Conservation (phyloP, 2,113 vertebrate genomes). For the Marmota monax region DNA sequence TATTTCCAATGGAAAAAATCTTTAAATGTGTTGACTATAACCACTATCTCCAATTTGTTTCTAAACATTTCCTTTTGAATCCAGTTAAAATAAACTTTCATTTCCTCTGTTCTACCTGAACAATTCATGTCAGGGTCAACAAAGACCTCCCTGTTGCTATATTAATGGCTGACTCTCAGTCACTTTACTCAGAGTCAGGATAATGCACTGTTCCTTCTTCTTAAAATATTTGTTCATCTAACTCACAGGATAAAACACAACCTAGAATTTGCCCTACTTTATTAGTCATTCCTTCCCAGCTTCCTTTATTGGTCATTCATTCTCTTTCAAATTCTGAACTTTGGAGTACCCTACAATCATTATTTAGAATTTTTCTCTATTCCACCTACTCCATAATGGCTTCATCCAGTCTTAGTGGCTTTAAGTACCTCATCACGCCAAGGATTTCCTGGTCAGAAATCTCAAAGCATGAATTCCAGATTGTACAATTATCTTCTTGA, state of each 20-base stretch:
- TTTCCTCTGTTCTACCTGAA: background rate
- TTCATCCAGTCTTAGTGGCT: background rate
- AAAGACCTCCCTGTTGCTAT: background rate
- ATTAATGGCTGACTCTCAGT: background rate
- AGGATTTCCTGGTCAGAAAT: background rate
- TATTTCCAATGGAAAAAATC: background rate
- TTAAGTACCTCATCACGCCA: background rate
- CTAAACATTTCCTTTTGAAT: background rate
- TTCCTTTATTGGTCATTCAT: background rate
- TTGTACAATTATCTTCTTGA: background rate
- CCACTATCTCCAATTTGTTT: background rate
- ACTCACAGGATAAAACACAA: background rate
- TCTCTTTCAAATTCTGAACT: background rate
- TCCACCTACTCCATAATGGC: background rate
- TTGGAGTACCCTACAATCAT: background rate
- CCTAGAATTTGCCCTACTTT: background rate
- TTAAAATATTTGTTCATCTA: background rate
- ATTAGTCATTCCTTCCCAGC: background rate
- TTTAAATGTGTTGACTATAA: background rate
- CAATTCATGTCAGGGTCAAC: background rate
- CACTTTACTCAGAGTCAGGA: background rate
- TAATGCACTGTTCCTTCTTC: background rate
- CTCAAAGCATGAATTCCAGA: background rate
- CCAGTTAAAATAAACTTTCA: background rate
- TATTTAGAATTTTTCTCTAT: constrained; percentile 15